Conservation (phyloP, 2,113 vertebrate species). For the Otocyon megalotis region DNA sequence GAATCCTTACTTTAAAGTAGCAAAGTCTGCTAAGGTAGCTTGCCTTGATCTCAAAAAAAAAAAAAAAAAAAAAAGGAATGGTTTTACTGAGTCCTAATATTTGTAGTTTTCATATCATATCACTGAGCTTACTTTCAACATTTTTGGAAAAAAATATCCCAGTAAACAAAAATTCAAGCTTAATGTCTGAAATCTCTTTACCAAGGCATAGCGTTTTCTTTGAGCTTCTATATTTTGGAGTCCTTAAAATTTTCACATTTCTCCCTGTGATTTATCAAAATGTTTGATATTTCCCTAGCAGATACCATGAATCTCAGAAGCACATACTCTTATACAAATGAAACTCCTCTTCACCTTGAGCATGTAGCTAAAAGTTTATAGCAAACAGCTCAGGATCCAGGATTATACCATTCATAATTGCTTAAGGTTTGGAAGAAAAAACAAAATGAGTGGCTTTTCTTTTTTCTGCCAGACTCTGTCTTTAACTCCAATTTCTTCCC, state of each 20-base stretch:
- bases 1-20: neutral
- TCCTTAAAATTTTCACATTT: constrained; percentile 48
- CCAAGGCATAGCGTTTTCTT: constrained; percentile 13
- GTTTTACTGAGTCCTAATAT: constrained; percentile 18
- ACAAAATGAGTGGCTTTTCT: neutral
- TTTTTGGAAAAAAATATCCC: neutral
- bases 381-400: neutral
- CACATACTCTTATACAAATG: neutral
- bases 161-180: constrained; percentile 10
- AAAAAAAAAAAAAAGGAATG: neutral
- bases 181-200: constrained; percentile 37
- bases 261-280: constrained; percentile 20
- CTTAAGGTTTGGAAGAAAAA: constrained; percentile 19
- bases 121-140: neutral
- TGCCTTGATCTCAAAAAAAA: constrained; percentile 13
- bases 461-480: neutral
- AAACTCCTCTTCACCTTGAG: constrained; percentile 21
- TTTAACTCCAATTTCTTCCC: neutral
- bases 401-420: neutral
- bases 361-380: neutral
- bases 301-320: neutral
- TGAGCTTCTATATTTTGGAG: constrained; percentile 15
- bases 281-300: constrained; percentile 28
- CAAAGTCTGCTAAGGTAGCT: neutral
- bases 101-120: neutral